These are phyloP conservation scores for Pseudomyrmex flavicornis DNA, from an alignment of 1,140 invertebrate species.

Conservation along the genomic window DNA sequence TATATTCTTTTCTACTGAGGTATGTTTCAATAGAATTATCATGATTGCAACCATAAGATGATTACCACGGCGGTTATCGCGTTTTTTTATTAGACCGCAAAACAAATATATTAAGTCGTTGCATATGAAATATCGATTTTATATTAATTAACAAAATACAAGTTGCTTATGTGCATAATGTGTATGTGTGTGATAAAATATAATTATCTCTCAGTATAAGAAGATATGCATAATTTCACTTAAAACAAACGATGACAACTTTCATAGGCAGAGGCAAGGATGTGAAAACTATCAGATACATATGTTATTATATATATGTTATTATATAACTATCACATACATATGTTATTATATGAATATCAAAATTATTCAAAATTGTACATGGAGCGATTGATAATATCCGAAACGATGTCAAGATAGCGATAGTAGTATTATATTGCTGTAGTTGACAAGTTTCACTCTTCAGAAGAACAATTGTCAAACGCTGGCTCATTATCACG, in stretches of 20 bases:
- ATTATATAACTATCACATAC: background rate
- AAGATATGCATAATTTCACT: background rate
- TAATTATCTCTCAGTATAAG: background rate
- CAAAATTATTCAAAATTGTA: too few relatives aligned
- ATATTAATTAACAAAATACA: background rate
- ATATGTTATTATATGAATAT: background rate
- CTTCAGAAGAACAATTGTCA: too few relatives aligned
- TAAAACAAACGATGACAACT: background rate
- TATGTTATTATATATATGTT: background rate
- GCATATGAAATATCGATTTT: constrained; percentile 25
- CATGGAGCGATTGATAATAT: too few relatives aligned
- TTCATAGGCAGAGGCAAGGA: background rate
- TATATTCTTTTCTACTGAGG: constrained; percentile 43
- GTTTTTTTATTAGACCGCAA: background rate
- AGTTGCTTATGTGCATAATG: too few relatives aligned
- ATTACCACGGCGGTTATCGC: constrained; percentile 23
- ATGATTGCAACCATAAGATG: constrained; percentile 62
- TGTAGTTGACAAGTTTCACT: too few relatives aligned
- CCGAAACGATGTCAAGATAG: too few relatives aligned
- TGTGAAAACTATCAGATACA: background rate
- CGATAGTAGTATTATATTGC: too few relatives aligned
- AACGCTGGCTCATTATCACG: too few relatives aligned
- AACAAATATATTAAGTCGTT: constrained; percentile 32
- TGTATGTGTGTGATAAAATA: background rate
- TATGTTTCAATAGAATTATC: constrained; percentile 56